Conservation (phyloP, 2,888 invertebrate species). For the Lycocerus yunnanus region DNA sequence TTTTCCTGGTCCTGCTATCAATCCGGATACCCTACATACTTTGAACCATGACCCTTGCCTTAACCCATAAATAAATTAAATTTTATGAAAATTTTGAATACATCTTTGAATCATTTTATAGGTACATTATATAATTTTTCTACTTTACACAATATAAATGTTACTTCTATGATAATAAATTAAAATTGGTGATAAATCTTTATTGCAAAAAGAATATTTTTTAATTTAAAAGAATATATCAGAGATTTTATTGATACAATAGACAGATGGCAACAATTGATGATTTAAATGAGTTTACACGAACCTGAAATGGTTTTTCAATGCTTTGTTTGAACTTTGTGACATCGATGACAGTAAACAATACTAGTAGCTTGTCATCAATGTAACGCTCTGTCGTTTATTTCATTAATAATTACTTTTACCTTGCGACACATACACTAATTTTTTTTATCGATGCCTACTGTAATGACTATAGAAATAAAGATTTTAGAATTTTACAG, state of each 20-base stretch:
- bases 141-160: neutral
- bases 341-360: slow-evolving; percentile 1
- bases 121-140: neutral
- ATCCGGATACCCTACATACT: slow-evolving; percentile 41
- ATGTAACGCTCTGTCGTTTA: neutral
- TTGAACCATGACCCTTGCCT: slow-evolving; percentile 29
- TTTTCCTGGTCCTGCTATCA: slow-evolving; percentile 42
- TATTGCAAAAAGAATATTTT: neutral
- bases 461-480: neutral
- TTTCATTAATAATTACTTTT: neutral
- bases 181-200: neutral
- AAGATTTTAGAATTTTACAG: neutral
- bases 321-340: slow-evolving; percentile 49
- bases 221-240: neutral
- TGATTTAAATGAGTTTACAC: slow-evolving; percentile 51
- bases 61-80: slow-evolving; percentile 21
- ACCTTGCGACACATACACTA: neutral
- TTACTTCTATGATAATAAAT: neutral
- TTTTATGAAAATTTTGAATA: slow-evolving; percentile 23
- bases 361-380: neutral
- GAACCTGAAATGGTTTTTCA: slow-evolving; percentile 53
- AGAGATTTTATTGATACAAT: slow-evolving; percentile 3
- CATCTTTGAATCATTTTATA: neutral
- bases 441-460: neutral
- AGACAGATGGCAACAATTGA: slow-evolving; percentile 38